These are phyloP conservation scores for Euglossa dilemma DNA, from an alignment of 1,140 invertebrate genomes.

Conservation along the genomic window DNA sequence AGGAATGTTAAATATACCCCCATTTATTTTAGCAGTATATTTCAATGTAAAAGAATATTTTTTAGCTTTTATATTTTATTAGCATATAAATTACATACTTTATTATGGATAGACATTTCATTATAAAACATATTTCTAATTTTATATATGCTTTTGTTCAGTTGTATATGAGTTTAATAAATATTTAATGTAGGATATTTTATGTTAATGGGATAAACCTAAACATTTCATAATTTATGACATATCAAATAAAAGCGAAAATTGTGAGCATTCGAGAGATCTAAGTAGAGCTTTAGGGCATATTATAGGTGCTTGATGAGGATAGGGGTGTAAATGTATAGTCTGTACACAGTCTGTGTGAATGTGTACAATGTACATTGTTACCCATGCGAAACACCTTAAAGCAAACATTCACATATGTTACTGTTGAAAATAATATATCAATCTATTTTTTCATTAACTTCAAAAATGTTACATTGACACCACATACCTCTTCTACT, in stretches of 20 bases:
- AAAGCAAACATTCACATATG: not conserved
- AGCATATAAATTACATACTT: conserved; percentile 16
- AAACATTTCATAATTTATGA: not conserved
- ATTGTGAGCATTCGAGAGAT: not conserved
- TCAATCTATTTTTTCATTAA: not conserved
- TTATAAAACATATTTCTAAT: not conserved
- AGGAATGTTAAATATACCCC: conserved; percentile 6
- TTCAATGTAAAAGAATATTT: not conserved
- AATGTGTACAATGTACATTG: not conserved
- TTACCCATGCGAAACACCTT: not conserved
- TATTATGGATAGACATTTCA: not conserved
- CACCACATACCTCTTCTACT: not conserved
- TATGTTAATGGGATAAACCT: not conserved
- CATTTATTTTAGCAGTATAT: conserved; percentile 6
- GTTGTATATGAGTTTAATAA: conserved; percentile 15
- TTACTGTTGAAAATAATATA: not conserved
- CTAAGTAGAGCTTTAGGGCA: not conserved
- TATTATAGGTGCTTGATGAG: not conserved
- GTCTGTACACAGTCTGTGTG: not conserved
- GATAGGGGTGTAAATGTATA: not conserved
- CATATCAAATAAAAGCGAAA: not conserved
- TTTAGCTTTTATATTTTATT: conserved; percentile 15
- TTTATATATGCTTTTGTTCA: conserved; percentile 1
- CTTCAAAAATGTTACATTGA: not conserved
- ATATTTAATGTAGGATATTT: not conserved